Base-by-base conservation (phyloP, 2,888 invertebrate species). In the Callyntrura guangdongensis region DNA sequence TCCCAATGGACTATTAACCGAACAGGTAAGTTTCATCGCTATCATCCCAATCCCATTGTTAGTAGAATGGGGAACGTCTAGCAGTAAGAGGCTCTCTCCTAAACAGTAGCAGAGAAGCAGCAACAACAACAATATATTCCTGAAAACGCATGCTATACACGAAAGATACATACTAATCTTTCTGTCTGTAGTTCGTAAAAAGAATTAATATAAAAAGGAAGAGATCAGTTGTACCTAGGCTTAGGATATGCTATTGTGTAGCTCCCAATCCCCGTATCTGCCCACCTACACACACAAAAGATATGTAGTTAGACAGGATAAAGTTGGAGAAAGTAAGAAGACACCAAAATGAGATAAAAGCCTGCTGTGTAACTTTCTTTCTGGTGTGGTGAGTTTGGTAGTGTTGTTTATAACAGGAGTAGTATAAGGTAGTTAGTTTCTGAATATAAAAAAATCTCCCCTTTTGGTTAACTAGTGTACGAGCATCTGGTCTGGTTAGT, bases 1-100 rank as follows among this genome's bases (percentile, higher is more conserved):
- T 89, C 91, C 91, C 85, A 91, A 91, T 27, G 91, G 91, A 56
- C 90, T 92, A 61, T 88, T 92, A 74, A 90, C 90, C 36, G 92
- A 92, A 88, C 92, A 92, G 91, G 89, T 92, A 87, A 89, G 64
- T 85, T 85, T 86, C 64, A 59, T 9, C 77, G 45, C 81, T 69
- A 81, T 77, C 79, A 49, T 49, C 27, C 47, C 14, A 27, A n/a
- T 49, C 12, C 20, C 22, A n/a, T 74, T 72, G 20, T 72, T 72
- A 72, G 49, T 22, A 0, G 49, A 45, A 25, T 45, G 3, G n/a
- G 22, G 22, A 79, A 3, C 27, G 47, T 69, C 17, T 69, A 17
- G 11, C 6, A 59, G 14, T 22, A 77, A 36, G 36, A 25, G 59
- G 22, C 22, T 17, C 20, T 17, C 20, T n/a, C 61, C 17, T 3